Evolutionary conservation across 2,797 vertebrate species (phyloP).

Genomic region (Danio tinwini): DNA sequence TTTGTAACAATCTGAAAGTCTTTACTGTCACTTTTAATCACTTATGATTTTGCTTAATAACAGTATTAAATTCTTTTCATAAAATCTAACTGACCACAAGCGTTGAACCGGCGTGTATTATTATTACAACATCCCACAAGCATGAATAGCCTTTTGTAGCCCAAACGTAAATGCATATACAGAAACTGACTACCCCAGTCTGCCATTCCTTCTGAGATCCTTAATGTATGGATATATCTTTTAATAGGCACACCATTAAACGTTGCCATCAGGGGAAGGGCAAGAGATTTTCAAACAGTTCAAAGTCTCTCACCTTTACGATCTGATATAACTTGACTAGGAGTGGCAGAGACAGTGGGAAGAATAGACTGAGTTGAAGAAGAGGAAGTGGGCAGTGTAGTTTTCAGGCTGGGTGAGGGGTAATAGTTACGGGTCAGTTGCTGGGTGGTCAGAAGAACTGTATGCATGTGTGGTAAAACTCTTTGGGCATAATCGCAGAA

Average conservation of each 20-base stretch:
- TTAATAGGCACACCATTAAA: neutral
- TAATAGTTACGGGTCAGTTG: conserved; percentile 70
- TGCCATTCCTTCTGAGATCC: neutral
- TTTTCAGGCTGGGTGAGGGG: conserved; percentile 77
- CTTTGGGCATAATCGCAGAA: conserved; percentile 69
- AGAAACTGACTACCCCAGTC: neutral
- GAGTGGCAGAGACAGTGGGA: conserved; percentile 64
- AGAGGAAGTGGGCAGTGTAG: conserved; percentile 73
- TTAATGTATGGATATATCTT: neutral
- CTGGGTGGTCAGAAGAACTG: conserved; percentile 76
- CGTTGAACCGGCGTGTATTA: neutral
- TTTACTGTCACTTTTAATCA: neutral
- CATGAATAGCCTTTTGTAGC: neutral
- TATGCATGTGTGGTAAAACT: conserved; percentile 58
- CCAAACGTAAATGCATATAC: neutral
- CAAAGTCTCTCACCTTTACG: conserved; percentile 83
- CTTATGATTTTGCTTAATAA: neutral
- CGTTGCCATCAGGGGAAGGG: conserved; percentile 65
- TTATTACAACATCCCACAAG: neutral
- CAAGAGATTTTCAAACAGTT: conserved; percentile 61
- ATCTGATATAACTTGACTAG: conserved; percentile 82
- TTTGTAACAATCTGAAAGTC: neutral
- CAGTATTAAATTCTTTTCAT: neutral
- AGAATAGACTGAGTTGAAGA: conserved; percentile 58
- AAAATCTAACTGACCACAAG: neutral